A percentile compares a stretch with the other conserved stretches of the same genome.
Evolutionary conservation across 2,113 vertebrate species (phyloP).

Genomic region (Chiloscyllium plagiosum): DNA sequence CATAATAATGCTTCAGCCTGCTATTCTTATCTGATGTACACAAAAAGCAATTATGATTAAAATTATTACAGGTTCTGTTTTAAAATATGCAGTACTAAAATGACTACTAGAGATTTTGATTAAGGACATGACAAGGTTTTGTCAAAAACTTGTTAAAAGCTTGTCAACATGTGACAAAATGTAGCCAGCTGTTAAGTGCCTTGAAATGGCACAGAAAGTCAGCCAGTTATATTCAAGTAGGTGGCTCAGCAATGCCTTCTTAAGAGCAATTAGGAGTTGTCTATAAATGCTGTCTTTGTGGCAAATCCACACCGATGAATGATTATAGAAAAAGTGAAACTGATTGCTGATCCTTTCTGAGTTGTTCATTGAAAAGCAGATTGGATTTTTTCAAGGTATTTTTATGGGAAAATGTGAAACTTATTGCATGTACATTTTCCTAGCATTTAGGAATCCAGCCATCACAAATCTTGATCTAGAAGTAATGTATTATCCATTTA

Average conservation of each 20-base stretch:
- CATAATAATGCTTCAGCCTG: not conserved
- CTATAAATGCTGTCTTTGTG: no score
- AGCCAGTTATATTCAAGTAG: no score
- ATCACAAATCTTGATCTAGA: no score
- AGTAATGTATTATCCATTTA: not conserved
- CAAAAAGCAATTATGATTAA: not conserved
- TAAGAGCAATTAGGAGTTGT: no score
- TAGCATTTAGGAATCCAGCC: not conserved
- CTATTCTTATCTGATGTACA: not conserved
- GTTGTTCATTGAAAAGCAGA: not conserved
- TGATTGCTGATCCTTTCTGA: constrained; percentile 4
- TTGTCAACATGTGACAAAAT: no score
- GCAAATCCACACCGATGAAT: no score
- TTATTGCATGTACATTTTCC: no score
- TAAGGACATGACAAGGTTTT: not conserved
- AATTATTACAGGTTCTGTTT: not conserved
- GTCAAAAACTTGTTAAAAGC: no score
- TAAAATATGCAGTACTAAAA: not conserved
- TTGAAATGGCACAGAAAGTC: no score
- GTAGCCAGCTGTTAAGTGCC: no score
- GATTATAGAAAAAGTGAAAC: not conserved
- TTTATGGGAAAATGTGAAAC: no score
- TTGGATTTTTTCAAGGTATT: not conserved
- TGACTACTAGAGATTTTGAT: not conserved
- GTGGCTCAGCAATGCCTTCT: no score